Conservation (phyloP, 2,888 invertebrate genomes). For the Synergus itoensis region DNA sequence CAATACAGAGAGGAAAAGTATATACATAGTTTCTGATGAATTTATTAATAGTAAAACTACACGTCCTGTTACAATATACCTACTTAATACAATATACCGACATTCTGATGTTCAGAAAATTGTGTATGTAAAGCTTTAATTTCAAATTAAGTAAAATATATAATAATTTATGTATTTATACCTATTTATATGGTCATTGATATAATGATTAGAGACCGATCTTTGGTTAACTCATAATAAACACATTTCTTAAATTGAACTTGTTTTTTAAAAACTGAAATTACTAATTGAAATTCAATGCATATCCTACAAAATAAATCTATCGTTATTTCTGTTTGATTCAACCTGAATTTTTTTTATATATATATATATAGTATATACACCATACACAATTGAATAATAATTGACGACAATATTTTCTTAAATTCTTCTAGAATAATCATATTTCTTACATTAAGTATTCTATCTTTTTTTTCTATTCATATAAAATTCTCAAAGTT, state of each 20-base stretch:
- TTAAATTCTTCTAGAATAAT: background rate
- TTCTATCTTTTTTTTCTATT: background rate
- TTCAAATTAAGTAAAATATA: background rate
- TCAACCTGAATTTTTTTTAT: too few relatives aligned
- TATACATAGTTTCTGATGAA: background rate
- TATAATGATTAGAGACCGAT: background rate
- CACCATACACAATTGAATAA: background rate
- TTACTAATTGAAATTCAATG: too few relatives aligned
- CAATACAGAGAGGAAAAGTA: background rate
- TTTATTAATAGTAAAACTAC: conserved; percentile 23
- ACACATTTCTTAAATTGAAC: background rate
- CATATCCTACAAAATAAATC: too few relatives aligned
- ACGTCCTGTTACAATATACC: background rate
- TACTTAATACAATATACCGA: background rate
- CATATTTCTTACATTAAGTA: background rate
- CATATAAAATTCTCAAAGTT: background rate
- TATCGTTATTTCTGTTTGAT: too few relatives aligned
- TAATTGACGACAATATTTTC: background rate
- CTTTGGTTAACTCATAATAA: background rate
- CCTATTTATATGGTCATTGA: background rate
- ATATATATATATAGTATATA: too few relatives aligned
- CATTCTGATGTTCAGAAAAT: background rate
- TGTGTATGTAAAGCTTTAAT: background rate
- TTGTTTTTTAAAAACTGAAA: too few relatives aligned
- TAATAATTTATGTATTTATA: background rate